These are phyloP conservation scores for Ganaspis brasiliensis DNA, from an alignment of 2,888 invertebrate species.

Conservation along the genomic window DNA sequence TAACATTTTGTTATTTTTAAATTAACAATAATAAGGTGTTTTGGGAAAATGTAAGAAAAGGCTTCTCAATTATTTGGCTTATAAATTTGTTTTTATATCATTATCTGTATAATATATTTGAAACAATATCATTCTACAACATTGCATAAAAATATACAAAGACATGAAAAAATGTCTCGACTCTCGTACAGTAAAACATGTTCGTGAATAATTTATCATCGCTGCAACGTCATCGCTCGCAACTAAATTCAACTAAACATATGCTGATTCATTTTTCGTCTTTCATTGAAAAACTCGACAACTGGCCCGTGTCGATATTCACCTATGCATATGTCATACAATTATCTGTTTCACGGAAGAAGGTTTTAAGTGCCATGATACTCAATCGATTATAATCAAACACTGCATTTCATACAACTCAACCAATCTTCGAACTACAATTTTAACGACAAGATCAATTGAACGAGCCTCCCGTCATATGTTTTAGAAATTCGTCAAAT, in stretches of 20 bases:
- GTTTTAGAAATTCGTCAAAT: neutral
- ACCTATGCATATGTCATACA: slow-evolving; percentile 37
- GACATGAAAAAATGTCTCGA: slow-evolving; percentile 81
- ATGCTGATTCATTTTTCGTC: slow-evolving; percentile 48
- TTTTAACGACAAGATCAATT: slow-evolving; percentile 9
- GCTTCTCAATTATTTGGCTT: slow-evolving; percentile 67
- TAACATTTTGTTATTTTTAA: no score
- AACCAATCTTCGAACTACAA: neutral
- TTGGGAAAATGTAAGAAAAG: neutral
- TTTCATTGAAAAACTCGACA: slow-evolving; percentile 58
- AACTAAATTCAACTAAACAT: slow-evolving; percentile 62
- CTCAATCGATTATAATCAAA: slow-evolving; percentile 8
- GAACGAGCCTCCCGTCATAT: neutral
- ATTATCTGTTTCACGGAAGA: slow-evolving; percentile 35
- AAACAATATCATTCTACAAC: slow-evolving; percentile 81
- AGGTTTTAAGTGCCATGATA: slow-evolving; percentile 36
- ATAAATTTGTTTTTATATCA: slow-evolving; percentile 79
- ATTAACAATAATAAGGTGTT: no score
- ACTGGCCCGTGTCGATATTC: slow-evolving; percentile 62
- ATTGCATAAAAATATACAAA: slow-evolving; percentile 81
- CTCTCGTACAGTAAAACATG: slow-evolving; percentile 79
- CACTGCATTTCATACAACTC: slow-evolving; percentile 19
- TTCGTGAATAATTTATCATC: slow-evolving; percentile 74
- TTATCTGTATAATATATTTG: slow-evolving; percentile 81
- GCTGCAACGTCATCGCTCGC: slow-evolving; percentile 59